Conservation (phyloP, 2,797 vertebrate genomes). For the Rhabdomys pumilio region DNA sequence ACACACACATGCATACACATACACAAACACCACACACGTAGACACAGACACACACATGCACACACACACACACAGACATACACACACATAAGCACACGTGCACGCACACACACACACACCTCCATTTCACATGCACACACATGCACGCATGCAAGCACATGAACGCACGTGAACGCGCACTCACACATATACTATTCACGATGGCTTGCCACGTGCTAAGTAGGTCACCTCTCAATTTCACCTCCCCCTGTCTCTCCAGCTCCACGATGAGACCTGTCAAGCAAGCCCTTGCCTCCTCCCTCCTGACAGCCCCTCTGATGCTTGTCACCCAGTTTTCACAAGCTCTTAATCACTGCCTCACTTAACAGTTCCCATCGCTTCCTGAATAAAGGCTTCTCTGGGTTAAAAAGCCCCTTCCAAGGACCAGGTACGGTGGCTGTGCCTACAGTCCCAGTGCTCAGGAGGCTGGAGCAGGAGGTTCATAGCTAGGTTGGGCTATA, state of each 20-base stretch:
- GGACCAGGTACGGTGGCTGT: too few relatives aligned
- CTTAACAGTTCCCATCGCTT: background rate
- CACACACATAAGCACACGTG: too few relatives aligned
- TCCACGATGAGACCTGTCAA: background rate
- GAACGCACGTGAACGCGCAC: background rate
- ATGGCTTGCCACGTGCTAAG: background rate
- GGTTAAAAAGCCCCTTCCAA: background rate
- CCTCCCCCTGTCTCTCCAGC: background rate
- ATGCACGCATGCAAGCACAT: background rate
- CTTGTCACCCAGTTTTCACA: background rate
- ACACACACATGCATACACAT: too few relatives aligned
- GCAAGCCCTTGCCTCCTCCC: background rate
- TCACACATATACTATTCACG: accelerated
- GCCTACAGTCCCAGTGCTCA: background rate
- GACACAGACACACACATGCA: too few relatives aligned
- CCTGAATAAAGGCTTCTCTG: background rate
- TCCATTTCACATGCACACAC: background rate
- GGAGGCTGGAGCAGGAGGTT: background rate
- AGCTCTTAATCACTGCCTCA: background rate
- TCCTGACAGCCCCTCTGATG: background rate
- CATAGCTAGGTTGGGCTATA: background rate
- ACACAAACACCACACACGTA: too few relatives aligned
- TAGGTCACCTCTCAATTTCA: background rate
- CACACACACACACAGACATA: too few relatives aligned
- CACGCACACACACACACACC: too few relatives aligned